Evolutionary conservation across 1,140 invertebrate genomes (phyloP).

Genomic region (Trichoplusia ni): DNA sequence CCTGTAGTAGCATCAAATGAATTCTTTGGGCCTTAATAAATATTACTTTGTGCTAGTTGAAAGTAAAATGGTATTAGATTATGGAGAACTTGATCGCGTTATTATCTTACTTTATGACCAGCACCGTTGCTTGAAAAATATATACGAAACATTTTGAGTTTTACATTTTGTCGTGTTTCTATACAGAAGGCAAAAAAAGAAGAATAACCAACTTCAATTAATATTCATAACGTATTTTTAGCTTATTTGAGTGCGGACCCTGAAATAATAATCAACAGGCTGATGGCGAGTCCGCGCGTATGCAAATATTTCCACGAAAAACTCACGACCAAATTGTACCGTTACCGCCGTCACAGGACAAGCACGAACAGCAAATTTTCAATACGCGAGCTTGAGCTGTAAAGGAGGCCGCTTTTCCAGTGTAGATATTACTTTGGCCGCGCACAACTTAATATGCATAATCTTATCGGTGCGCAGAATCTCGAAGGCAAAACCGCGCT

Average conservation of each 20-base stretch:
- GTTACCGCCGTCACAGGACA: slow-evolving; percentile 42
- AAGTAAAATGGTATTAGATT: slow-evolving; percentile 50
- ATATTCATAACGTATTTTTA: no score
- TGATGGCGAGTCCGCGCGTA: slow-evolving; percentile 12
- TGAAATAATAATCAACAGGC: slow-evolving; percentile 18
- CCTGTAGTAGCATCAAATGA: slow-evolving; percentile 57
- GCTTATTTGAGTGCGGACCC: background rate
- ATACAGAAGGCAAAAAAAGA: no score
- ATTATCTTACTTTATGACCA: slow-evolving; percentile 33
- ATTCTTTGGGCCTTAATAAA: slow-evolving; percentile 57
- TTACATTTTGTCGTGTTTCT: no score
- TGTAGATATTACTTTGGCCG: slow-evolving; percentile 77
- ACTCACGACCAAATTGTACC: slow-evolving; percentile 32
- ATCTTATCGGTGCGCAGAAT: slow-evolving; percentile 79
- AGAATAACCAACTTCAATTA: no score
- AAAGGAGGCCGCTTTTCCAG: slow-evolving; percentile 62
- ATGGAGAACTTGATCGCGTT: slow-evolving; percentile 37
- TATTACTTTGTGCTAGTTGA: slow-evolving; percentile 51
- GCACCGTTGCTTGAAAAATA: background rate
- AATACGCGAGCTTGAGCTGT: slow-evolving; percentile 42
- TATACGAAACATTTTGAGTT: no score
- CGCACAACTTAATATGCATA: slow-evolving; percentile 81
- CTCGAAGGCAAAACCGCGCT: slow-evolving; percentile 72
- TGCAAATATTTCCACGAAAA: slow-evolving; percentile 48
- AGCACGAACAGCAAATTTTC: slow-evolving; percentile 55